Evolutionary conservation across 1,140 invertebrate species (phyloP).

Genomic region (Triops longicaudatus): DNA sequence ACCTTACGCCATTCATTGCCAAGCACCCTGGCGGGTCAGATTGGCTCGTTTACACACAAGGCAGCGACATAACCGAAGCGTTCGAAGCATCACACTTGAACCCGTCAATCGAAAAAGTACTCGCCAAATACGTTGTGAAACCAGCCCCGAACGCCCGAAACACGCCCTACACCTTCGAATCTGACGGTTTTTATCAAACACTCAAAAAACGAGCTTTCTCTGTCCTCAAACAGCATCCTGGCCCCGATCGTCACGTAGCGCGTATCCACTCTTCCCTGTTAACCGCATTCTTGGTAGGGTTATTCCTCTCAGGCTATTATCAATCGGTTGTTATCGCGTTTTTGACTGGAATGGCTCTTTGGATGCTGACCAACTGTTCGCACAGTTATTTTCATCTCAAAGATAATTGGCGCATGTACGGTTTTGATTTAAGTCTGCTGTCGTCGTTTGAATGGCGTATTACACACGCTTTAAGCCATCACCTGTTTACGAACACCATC

Average conservation of each 20-base stretch:
- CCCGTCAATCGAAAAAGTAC: slow-evolving; percentile 41
- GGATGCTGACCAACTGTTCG: slow-evolving; percentile 48
- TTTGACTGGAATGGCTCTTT: slow-evolving; percentile 48
- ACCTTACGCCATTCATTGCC: slow-evolving; percentile 55
- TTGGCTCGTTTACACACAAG: slow-evolving; percentile 52
- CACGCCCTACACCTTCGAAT: slow-evolving; percentile 56
- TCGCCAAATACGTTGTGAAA: slow-evolving; percentile 53
- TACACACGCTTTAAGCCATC: slow-evolving; percentile 66
- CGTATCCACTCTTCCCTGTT: slow-evolving; percentile 47
- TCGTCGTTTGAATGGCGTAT: slow-evolving; percentile 65
- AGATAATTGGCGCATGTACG: slow-evolving; percentile 73
- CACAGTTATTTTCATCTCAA: slow-evolving; percentile 77
- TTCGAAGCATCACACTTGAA: slow-evolving; percentile 57
- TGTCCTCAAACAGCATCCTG: slow-evolving; percentile 28
- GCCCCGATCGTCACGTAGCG: slow-evolving; percentile 27
- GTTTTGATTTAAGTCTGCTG: slow-evolving; percentile 59
- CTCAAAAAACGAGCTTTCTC: slow-evolving; percentile 47
- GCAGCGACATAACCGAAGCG: slow-evolving; percentile 65
- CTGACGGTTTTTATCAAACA: slow-evolving; percentile 58
- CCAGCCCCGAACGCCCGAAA: slow-evolving; percentile 48
- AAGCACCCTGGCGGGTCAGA: slow-evolving; percentile 69
- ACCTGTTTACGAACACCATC: slow-evolving; percentile 65
- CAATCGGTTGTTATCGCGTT: slow-evolving; percentile 40
- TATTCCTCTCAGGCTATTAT: slow-evolving; percentile 44
- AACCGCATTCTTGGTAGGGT: slow-evolving; percentile 42